Conservation (phyloP, 2,888 invertebrate genomes). For the Parnassius orleans region DNA sequence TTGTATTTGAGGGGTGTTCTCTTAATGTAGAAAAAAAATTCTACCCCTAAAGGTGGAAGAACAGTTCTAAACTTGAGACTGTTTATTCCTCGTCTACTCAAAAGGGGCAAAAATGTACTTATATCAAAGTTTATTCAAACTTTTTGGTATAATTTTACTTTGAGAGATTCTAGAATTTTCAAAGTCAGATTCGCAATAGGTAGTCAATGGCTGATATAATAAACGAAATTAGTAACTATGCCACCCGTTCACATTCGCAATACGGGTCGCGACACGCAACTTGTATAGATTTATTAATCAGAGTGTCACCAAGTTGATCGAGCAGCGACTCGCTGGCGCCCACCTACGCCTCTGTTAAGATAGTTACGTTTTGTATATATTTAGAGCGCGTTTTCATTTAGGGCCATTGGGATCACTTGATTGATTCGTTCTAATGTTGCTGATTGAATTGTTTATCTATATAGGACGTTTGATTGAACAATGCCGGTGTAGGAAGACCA, state of each 20-base stretch:
- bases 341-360: slow-evolving; percentile 26
- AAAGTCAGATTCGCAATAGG: slow-evolving; percentile 3
- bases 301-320: slow-evolving; percentile 34
- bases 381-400: slow-evolving; percentile 9
- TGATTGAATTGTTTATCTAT: slow-evolving; percentile 17
- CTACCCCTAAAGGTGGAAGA: too few relatives aligned
- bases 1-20: too few relatives aligned
- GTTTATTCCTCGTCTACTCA: too few relatives aligned
- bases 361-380: not conserved
- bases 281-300: slow-evolving; percentile 33
- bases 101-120: too few relatives aligned
- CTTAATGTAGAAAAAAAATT: too few relatives aligned
- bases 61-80: not conserved
- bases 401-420: slow-evolving; percentile 12
- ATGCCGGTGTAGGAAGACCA: not conserved
- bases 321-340: slow-evolving; percentile 34
- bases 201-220: slow-evolving; percentile 21
- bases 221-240: slow-evolving; percentile 23
- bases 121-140: too few relatives aligned
- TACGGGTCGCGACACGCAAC: slow-evolving; percentile 25
- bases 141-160: not conserved
- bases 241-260: slow-evolving; percentile 22
- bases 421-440: slow-evolving; percentile 16
- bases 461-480: slow-evolving; percentile 1
- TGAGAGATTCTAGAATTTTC: slow-evolving; percentile 12